Percentiles rank a stretch among this genome's conserved stretches.
These are phyloP conservation scores for Sceloporus tristichus DNA, from an alignment of 2,113 vertebrate species.

Conservation along the genomic window DNA sequence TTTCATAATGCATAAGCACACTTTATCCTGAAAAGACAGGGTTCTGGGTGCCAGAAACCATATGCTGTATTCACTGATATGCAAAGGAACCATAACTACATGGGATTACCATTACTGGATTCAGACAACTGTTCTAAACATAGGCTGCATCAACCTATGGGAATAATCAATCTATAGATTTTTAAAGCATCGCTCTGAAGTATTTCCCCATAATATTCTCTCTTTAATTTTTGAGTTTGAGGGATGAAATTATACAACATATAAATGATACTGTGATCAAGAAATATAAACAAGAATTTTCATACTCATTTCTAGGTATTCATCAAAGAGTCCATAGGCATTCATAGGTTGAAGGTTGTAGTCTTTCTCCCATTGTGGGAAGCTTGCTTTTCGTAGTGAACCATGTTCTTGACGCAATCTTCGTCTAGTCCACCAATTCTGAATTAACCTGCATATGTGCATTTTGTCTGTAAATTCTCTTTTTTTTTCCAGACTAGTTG, in stretches of 20 bases:
- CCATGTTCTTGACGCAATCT: constrained; percentile 86
- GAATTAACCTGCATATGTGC: constrained; percentile 83
- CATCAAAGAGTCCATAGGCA: constrained; percentile 94
- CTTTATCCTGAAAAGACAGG: too few relatives aligned
- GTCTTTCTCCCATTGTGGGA: constrained; percentile 94
- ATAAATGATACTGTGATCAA: constrained; percentile 33
- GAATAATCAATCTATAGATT: constrained; percentile 8
- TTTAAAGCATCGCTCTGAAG: not conserved
- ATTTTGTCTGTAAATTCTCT: constrained; percentile 12
- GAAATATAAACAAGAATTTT: constrained; percentile 17
- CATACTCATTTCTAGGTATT: constrained; percentile 98
- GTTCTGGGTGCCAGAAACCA: too few relatives aligned
- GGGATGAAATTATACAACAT: not conserved
- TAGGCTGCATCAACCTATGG: not conserved
- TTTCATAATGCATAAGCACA: not conserved
- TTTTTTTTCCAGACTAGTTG: not conserved
- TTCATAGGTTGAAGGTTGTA: constrained; percentile 95
- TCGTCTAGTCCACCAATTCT: constrained; percentile 94
- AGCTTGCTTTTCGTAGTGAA: constrained; percentile 78
- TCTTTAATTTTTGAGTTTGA: not conserved
- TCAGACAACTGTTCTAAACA: not conserved
- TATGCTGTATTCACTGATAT: not conserved
- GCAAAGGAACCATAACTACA: not conserved
- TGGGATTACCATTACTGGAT: not conserved
- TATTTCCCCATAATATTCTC: not conserved